phyloP scores from a whole-genome alignment of 53 echinoderm and acorn worm species.

The Stichopus horrens region DNA sequence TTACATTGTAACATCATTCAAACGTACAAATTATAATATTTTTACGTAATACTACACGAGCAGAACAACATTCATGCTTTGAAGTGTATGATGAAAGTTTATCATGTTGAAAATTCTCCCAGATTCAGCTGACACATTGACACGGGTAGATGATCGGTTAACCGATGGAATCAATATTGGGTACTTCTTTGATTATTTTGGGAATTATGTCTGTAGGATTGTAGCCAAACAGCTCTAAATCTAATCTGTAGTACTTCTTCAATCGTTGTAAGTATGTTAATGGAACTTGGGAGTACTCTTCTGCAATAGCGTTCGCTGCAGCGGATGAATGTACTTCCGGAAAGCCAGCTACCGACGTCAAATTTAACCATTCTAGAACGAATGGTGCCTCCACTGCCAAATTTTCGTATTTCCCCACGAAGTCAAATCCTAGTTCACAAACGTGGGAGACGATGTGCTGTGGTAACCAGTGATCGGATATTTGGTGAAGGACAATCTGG shows the following conservation, averaged over 20 bases:
- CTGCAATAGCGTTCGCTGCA: constrained; percentile 47
- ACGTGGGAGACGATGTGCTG: constrained; percentile 57
- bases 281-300: constrained; percentile 62
- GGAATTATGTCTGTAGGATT: no score
- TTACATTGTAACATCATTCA: no score
- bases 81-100: no score
- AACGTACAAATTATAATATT: no score
- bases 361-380: constrained; percentile 55
- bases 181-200: not conserved
- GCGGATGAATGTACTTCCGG: constrained; percentile 65
- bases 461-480: constrained; percentile 82
- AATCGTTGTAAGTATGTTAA: constrained; percentile 49
- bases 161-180: constrained; percentile 9
- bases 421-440: constrained; percentile 73
- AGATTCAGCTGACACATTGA: no score
- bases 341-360: constrained; percentile 25
- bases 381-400: constrained; percentile 67
- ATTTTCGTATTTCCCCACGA: constrained; percentile 89
- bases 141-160: not conserved
- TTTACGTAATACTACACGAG: no score
- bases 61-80: no score
- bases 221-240: constrained; percentile 77
- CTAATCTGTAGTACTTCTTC: constrained; percentile 54
- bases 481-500: not conserved
- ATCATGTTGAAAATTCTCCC: no score